phyloP scores from a whole-genome alignment of 2,797 vertebrate species.

The Holocentrus rufus region DNA sequence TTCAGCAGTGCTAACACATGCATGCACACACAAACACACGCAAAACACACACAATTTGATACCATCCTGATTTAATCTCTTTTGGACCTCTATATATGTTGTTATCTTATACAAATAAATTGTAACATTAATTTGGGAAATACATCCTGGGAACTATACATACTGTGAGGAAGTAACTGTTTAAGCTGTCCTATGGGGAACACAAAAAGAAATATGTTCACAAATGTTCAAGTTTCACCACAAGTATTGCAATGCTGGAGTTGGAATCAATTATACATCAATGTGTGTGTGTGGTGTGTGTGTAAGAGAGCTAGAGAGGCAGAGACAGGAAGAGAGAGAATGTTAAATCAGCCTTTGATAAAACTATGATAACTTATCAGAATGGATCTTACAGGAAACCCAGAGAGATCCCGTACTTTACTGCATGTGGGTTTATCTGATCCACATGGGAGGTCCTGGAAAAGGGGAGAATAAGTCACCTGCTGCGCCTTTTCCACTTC shows the following conservation, averaged over 20 bases:
- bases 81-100: neutral
- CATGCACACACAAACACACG: constrained; percentile 3
- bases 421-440: constrained; percentile 1
- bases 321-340: neutral
- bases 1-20: neutral
- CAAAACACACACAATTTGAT: neutral
- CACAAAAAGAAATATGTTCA: constrained; percentile 1
- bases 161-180: neutral
- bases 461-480: neutral
- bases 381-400: neutral
- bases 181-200: constrained; percentile 10
- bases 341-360: neutral
- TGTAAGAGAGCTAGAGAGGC: neutral
- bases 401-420: neutral
- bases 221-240: neutral
- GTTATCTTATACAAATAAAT: neutral
- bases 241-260: neutral
- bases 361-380: neutral
- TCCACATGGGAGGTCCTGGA: neutral
- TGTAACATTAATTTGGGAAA: neutral
- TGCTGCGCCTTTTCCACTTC: constrained; percentile 5
- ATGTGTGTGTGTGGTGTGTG: neutral
- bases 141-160: neutral
- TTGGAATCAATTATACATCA: constrained; percentile 18
- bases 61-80: neutral